Conservation (phyloP, 1,140 invertebrate genomes). For the Cyclargus thomasi region DNA sequence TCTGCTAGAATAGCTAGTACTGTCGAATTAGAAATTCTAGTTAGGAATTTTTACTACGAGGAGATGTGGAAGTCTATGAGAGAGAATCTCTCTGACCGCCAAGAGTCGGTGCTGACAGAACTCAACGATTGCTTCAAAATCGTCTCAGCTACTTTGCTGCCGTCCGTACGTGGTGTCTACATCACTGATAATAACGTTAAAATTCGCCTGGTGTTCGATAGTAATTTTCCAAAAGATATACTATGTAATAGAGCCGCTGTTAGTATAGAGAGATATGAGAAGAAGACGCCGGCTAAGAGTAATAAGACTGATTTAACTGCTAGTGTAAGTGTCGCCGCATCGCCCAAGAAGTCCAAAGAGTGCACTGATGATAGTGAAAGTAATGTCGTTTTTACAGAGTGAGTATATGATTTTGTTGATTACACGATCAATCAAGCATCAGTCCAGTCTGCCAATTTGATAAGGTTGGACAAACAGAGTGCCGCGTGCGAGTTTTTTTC, state of each 20-base stretch:
- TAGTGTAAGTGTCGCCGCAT: constrained; percentile 52
- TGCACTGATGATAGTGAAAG: constrained; percentile 38
- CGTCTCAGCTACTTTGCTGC: constrained; percentile 57
- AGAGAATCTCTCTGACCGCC: constrained; percentile 58
- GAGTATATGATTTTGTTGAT: constrained; percentile 26
- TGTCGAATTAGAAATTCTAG: constrained; percentile 81
- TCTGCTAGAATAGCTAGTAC: constrained; percentile 86
- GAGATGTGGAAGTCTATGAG: constrained; percentile 83
- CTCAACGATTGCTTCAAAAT: constrained; percentile 71
- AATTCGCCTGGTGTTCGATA: constrained; percentile 74
- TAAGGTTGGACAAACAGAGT: too few species aligned
- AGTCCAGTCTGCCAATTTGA: too few species aligned
- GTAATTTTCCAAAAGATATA: constrained; percentile 76
- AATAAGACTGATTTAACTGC: constrained; percentile 74
- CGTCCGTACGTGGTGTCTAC: constrained; percentile 67
- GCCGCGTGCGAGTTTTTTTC: too few species aligned
- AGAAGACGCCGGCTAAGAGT: constrained; percentile 57
- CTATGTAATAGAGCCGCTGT: constrained; percentile 74
- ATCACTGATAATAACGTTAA: constrained; percentile 78
- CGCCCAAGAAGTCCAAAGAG: constrained; percentile 47
- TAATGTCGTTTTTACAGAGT: constrained; percentile 61
- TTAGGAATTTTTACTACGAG: constrained; percentile 84
- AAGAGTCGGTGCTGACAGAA: constrained; percentile 69
- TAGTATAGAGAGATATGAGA: constrained; percentile 69
- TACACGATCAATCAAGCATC: not conserved